A percentile compares a stretch with the other conserved stretches of the same genome.
Conservation (phyloP, 2,113 vertebrate species). For the Turdus rufiventris region DNA sequence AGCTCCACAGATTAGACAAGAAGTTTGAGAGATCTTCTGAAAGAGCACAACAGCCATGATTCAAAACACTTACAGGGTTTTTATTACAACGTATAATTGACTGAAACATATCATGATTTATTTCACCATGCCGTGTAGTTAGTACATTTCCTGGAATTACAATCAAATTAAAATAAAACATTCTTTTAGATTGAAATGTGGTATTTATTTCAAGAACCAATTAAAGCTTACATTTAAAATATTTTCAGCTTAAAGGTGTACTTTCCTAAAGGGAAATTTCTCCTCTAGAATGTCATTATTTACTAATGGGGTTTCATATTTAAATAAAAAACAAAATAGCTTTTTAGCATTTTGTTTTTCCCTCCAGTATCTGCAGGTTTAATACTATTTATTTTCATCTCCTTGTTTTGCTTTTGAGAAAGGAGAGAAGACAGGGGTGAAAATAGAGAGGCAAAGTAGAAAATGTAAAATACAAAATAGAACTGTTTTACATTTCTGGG, state of each 20-base stretch:
- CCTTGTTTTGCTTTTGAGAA: background rate
- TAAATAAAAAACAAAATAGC: background rate
- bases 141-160: slow-evolving; percentile 23
- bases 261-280: background rate
- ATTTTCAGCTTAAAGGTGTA: background rate
- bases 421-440: background rate
- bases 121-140: background rate
- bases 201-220: background rate
- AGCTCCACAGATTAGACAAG: slow-evolving; percentile 2
- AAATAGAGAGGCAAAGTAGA: background rate
- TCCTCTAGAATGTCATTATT: background rate
- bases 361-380: background rate
- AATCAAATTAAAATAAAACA: slow-evolving; percentile 21
- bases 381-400: background rate
- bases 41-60: background rate
- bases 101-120: slow-evolving; percentile 14
- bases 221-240: background rate
- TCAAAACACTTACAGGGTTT: slow-evolving; percentile 28
- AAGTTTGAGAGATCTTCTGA: slow-evolving; percentile 42
- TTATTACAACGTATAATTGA: slow-evolving; percentile 48
- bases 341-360: background rate
- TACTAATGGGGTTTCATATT: background rate
- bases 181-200: background rate
- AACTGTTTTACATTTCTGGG: background rate
- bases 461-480: background rate